A percentile compares a stretch with the other conserved stretches of the same genome.
Conservation (phyloP, 1,140 invertebrate genomes). For the Coenobita brevimanus region DNA sequence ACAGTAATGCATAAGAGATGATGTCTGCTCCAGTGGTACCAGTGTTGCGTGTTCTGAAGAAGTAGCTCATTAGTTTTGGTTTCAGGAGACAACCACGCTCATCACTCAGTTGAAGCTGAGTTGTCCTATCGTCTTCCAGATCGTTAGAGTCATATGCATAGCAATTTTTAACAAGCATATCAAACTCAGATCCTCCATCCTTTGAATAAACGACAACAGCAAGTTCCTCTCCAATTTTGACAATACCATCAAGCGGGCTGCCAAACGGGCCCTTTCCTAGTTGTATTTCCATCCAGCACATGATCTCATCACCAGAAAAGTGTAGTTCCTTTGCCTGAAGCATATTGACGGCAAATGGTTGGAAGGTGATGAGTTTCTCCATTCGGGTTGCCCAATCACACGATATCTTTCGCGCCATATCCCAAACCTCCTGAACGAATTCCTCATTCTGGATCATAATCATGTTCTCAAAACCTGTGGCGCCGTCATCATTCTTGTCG, state of each 20-base stretch:
- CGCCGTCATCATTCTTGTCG: constrained; percentile 75
- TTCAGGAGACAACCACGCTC: constrained; percentile 83
- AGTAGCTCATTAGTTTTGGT: constrained; percentile 86
- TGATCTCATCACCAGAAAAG: constrained; percentile 77
- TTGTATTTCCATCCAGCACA: constrained; percentile 87
- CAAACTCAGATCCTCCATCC: constrained; percentile 79
- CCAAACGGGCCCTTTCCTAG: constrained; percentile 85
- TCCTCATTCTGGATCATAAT: constrained; percentile 70
- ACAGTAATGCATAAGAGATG: constrained; percentile 85
- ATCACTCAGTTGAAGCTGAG: constrained; percentile 71
- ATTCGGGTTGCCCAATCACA: constrained; percentile 73
- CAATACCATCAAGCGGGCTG: constrained; percentile 78
- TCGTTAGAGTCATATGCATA: constrained; percentile 80
- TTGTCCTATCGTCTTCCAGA: constrained; percentile 71
- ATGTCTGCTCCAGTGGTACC: constrained; percentile 83
- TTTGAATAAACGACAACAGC: constrained; percentile 82
- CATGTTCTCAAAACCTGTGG: constrained; percentile 72
- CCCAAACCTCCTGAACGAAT: constrained; percentile 76
- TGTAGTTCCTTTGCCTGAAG: constrained; percentile 81
- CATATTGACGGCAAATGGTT: constrained; percentile 83
- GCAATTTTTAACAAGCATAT: constrained; percentile 82
- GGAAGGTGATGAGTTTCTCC: constrained; percentile 79
- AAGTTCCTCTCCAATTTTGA: constrained; percentile 82
- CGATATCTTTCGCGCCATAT: constrained; percentile 78
- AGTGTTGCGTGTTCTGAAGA: constrained; percentile 85